Conservation (phyloP, 2,797 vertebrate species). For the Aulostomus chinensis region DNA sequence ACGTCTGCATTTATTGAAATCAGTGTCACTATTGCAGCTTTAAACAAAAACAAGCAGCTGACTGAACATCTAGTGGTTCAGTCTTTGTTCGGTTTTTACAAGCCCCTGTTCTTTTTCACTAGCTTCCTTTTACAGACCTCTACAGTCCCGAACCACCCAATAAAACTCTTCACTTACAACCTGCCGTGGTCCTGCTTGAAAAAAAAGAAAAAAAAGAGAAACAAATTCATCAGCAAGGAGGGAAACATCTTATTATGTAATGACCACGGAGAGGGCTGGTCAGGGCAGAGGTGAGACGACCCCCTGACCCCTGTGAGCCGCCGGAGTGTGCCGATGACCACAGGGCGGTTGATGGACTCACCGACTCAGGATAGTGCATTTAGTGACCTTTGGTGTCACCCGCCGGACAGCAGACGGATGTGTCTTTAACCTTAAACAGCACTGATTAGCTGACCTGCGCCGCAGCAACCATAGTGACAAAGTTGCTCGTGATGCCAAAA, state of each 20-base stretch:
- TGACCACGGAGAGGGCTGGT: constrained; percentile 53
- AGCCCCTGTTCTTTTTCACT: constrained; percentile 39
- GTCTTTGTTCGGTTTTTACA: constrained; percentile 60
- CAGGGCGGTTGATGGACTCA: constrained; percentile 67
- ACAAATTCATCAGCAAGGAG: constrained; percentile 43
- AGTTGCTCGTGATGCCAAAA: too few relatives aligned
- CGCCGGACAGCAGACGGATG: constrained; percentile 47
- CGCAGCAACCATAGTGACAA: too few relatives aligned
- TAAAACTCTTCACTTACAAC: constrained; percentile 42
- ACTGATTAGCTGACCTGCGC: constrained; percentile 54
- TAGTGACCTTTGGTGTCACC: constrained; percentile 64
- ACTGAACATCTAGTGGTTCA: too few relatives aligned
- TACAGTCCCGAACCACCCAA: constrained; percentile 23
- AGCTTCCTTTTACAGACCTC: constrained; percentile 36
- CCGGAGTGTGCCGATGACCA: constrained; percentile 66
- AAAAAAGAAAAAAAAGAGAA: constrained; percentile 11
- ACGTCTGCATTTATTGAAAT: too few relatives aligned
- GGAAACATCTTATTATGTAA: constrained; percentile 66
- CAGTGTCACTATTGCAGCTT: too few relatives aligned
- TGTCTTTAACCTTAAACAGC: constrained; percentile 46
- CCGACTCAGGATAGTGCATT: constrained; percentile 66
- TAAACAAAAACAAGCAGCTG: too few relatives aligned
- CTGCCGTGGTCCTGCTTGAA: constrained; percentile 28
- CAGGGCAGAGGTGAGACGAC: constrained; percentile 66
- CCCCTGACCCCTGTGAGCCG: constrained; percentile 40